These are phyloP conservation scores for Epizoanthus stellaris DNA, from an alignment of 92 coral and sea anemone genomes.

Conservation along the genomic window DNA sequence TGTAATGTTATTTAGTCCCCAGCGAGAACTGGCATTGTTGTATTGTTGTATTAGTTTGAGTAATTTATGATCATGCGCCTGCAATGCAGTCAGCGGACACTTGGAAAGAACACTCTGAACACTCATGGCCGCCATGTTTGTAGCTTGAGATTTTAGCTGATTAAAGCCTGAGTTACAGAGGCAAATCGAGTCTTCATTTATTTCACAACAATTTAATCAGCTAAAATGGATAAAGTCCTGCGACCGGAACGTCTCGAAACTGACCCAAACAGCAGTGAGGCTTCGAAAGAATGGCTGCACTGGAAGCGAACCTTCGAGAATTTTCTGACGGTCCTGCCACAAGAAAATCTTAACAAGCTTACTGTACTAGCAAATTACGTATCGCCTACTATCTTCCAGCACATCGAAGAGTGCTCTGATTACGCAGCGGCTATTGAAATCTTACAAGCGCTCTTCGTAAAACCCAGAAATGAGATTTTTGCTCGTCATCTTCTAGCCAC, in stretches of 20 bases:
- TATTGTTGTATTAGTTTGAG: constrained; percentile 1
- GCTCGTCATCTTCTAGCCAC: constrained; percentile 72
- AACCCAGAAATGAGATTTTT: constrained; percentile 56
- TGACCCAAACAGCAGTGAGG: constrained; percentile 50
- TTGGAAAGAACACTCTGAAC: background rate
- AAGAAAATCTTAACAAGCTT: constrained; percentile 49
- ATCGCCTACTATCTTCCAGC: constrained; percentile 57
- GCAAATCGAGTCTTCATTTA: constrained; percentile 18
- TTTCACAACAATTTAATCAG: constrained; percentile 54
- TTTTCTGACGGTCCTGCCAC: constrained; percentile 52
- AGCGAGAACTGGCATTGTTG: constrained; percentile 8
- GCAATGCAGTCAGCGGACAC: no score
- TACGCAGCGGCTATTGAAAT: constrained; percentile 46
- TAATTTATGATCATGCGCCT: background rate
- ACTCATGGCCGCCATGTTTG: constrained; percentile 38
- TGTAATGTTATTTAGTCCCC: background rate
- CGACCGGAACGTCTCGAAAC: constrained; percentile 62
- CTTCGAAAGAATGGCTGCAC: constrained; percentile 58
- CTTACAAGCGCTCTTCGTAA: constrained; percentile 53
- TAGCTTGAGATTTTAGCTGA: constrained; percentile 40
- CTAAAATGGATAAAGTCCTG: constrained; percentile 58
- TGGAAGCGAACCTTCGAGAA: constrained; percentile 58
- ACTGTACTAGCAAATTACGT: constrained; percentile 52
- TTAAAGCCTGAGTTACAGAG: constrained; percentile 29
- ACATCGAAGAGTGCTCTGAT: constrained; percentile 59